These are phyloP conservation scores for Cyclina sinensis DNA, from an alignment of 1,140 invertebrate species.

Conservation along the genomic window DNA sequence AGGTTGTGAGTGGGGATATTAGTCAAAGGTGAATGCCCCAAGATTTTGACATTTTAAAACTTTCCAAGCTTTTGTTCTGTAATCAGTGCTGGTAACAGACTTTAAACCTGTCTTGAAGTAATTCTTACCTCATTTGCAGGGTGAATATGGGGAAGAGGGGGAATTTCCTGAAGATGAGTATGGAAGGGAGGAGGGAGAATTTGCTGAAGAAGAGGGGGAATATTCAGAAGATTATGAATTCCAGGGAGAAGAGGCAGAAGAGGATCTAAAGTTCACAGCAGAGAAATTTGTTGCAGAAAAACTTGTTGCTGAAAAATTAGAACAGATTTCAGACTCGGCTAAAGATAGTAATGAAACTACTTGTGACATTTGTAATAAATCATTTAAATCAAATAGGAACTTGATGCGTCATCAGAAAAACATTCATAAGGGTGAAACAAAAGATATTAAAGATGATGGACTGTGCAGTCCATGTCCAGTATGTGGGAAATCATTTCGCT, in stretches of 20 bases:
- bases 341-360: neutral
- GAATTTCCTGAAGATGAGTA: constrained; percentile 17
- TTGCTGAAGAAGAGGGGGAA: neutral
- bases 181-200: neutral
- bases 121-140: too few species aligned
- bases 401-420: constrained; percentile 35
- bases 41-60: too few species aligned
- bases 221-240: constrained; percentile 31
- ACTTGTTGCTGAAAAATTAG: constrained; percentile 32
- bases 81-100: too few species aligned
- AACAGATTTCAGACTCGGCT: neutral
- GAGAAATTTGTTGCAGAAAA: constrained; percentile 61
- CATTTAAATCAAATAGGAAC: constrained; percentile 31
- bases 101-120: neutral
- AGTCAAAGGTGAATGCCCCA: too few species aligned
- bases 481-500: constrained; percentile 33
- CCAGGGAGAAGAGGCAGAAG: neutral
- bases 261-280: constrained; percentile 18
- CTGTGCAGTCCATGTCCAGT: constrained; percentile 27
- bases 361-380: constrained; percentile 61
- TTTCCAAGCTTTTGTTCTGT: too few species aligned
- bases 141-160: neutral
- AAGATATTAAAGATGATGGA: neutral
- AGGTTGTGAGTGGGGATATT: too few species aligned
- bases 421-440: neutral